Evolutionary conservation across 37 sponge, comb jelly and placozoan species (phyloP).

Genomic region (Chondrosia reniformis): DNA sequence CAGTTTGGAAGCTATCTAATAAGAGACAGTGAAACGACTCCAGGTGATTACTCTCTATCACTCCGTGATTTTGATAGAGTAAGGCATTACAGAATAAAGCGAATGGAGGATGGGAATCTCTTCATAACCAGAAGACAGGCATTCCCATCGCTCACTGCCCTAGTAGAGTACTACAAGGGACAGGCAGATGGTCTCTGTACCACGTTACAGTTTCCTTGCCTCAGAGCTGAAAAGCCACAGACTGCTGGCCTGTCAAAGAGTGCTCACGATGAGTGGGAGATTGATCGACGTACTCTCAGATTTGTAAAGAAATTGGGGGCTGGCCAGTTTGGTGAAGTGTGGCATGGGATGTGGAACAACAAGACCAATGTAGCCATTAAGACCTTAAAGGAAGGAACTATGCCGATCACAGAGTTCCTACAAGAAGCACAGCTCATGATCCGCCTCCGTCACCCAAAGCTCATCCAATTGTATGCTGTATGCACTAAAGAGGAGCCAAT

Average conservation of each 20-base stretch:
- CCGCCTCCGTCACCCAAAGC: conserved; percentile 42
- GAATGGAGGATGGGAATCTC: conserved; percentile 83
- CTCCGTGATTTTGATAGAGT: conserved; percentile 83
- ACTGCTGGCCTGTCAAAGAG: conserved; percentile 55
- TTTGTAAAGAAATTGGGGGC: conserved; percentile 30
- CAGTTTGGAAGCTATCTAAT: conserved; percentile 78
- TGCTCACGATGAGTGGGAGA: conserved; percentile 37
- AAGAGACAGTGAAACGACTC: conserved; percentile 90
- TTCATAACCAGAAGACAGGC: conserved; percentile 86
- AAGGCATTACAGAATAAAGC: conserved; percentile 90
- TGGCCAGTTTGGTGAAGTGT: conserved; percentile 51
- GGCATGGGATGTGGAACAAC: conserved; percentile 55
- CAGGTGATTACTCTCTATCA: conserved; percentile 89
- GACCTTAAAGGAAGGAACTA: conserved; percentile 60
- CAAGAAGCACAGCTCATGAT: conserved; percentile 67
- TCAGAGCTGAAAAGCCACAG: conserved; percentile 71
- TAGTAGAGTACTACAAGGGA: conserved; percentile 77
- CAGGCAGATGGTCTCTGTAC: conserved; percentile 65
- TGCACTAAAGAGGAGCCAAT: conserved; percentile 71
- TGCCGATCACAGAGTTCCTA: conserved; percentile 49
- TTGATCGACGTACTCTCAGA: conserved; percentile 16
- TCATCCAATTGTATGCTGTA: conserved; percentile 69
- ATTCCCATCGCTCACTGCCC: conserved; percentile 82
- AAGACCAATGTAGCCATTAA: conserved; percentile 49
- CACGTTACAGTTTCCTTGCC: conserved; percentile 67